Conservation (phyloP, 2,888 invertebrate species). For the Hypena proboscidalis region DNA sequence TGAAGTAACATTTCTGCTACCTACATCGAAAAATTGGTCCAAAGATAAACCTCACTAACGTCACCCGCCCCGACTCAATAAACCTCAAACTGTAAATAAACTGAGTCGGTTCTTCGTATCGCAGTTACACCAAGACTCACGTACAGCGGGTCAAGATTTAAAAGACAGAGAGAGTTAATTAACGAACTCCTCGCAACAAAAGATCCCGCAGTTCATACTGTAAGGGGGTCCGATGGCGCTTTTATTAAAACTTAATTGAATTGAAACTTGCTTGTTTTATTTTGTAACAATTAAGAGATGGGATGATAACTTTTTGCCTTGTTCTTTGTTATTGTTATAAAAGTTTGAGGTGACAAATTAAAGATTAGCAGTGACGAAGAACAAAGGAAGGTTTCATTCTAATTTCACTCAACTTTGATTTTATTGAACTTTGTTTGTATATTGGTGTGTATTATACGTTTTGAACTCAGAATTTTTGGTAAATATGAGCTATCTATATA, state of each 20-base stretch:
- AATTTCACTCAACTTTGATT: too few relatives aligned
- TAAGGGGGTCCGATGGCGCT: slow-evolving; percentile 44
- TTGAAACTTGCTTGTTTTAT: slow-evolving; percentile 34
- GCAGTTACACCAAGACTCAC: slow-evolving; percentile 20
- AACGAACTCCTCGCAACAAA: slow-evolving; percentile 45
- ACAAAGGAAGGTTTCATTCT: too few relatives aligned
- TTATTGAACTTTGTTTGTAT: too few relatives aligned
- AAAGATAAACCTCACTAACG: too few relatives aligned
- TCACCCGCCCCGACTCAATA: slow-evolving; percentile 3
- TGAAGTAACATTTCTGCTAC: too few relatives aligned
- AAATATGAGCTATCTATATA: too few relatives aligned
- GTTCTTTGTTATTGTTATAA: background rate
- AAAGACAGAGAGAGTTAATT: slow-evolving; percentile 46
- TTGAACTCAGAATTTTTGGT: too few relatives aligned
- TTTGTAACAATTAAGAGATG: slow-evolving; percentile 27
- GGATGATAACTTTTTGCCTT: background rate
- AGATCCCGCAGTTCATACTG: slow-evolving; percentile 48
- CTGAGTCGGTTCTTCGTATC: slow-evolving; percentile 28
- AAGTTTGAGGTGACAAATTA: too few relatives aligned
- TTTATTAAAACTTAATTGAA: slow-evolving; percentile 59
- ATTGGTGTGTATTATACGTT: too few relatives aligned
- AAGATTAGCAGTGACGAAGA: too few relatives aligned
- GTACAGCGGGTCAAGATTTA: slow-evolving; percentile 40
- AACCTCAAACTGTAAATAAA: slow-evolving; percentile 19
- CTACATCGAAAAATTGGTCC: too few relatives aligned